Conservation (phyloP, 1,140 invertebrate species). For the Limonius californicus region DNA sequence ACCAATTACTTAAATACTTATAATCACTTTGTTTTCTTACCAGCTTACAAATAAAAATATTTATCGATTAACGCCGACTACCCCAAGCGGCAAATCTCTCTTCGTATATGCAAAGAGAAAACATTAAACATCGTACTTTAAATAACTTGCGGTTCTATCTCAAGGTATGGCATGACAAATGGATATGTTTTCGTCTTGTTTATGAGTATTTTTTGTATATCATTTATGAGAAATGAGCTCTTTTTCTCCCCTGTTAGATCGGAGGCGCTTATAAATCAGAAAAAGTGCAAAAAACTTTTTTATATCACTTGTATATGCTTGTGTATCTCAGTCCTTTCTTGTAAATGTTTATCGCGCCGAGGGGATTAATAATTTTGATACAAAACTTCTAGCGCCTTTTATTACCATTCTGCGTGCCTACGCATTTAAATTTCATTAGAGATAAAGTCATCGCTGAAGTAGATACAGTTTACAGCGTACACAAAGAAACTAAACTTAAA, state of each 20-base stretch:
- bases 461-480: not conserved
- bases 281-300: slow-evolving; percentile 1
- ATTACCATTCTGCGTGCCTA: slow-evolving; percentile 5
- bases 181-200: not conserved
- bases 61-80: too few relatives aligned
- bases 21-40: too few relatives aligned
- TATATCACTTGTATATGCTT: slow-evolving; percentile 3
- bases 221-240: slow-evolving; percentile 9
- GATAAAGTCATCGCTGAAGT: slow-evolving; percentile 10
- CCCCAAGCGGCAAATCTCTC: too few relatives aligned
- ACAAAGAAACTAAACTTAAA: not conserved
- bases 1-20: too few relatives aligned
- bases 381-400: slow-evolving; percentile 6
- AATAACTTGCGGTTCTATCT: too few relatives aligned
- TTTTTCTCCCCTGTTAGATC: slow-evolving; percentile 1
- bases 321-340: slow-evolving; percentile 4
- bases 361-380: slow-evolving; percentile 21
- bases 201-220: slow-evolving; percentile 4
- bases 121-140: not conserved
- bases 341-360: slow-evolving; percentile 19
- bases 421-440: slow-evolving; percentile 14
- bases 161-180: not conserved
- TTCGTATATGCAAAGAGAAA: not conserved
- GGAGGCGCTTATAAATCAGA: not conserved
- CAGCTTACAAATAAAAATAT: too few relatives aligned